phyloP scores from a whole-genome alignment of 2,888 invertebrate species.

The Theretra japonica region DNA sequence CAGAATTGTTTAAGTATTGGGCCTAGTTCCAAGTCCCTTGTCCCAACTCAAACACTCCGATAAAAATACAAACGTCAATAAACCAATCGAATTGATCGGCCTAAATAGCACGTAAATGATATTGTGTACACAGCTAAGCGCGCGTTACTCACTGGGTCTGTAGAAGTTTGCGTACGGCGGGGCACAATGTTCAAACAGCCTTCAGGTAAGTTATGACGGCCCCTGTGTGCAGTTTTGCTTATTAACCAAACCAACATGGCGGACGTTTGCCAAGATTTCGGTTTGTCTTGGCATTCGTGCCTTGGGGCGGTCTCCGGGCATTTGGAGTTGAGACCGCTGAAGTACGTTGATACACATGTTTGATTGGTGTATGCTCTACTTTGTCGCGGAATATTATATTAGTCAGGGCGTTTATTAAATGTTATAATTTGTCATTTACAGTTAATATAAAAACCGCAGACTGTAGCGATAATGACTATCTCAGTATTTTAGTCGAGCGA shows the following conservation, averaged over 20 bases:
- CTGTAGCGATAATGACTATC: too few relatives aligned
- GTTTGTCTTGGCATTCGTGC: conserved; percentile 83
- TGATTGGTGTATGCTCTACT: conserved; percentile 34
- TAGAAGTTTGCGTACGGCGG: conserved; percentile 68
- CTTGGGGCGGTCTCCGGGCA: conserved; percentile 73
- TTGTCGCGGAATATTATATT: not conserved
- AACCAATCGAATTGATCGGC: conserved; percentile 21
- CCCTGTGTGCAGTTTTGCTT: conserved; percentile 82
- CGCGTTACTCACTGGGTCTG: conserved; percentile 58
- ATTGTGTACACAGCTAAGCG: conserved; percentile 44
- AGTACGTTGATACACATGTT: conserved; percentile 23
- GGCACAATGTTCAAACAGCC: conserved; percentile 75
- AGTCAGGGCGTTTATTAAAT: not conserved
- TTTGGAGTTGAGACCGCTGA: conserved; percentile 70
- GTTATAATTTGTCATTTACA: not conserved
- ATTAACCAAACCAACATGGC: conserved; percentile 81
- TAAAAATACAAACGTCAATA: not conserved
- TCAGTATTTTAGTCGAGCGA: too few relatives aligned
- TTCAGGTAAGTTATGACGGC: conserved; percentile 72
- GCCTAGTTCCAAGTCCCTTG: too few relatives aligned
- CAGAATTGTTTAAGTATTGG: too few relatives aligned
- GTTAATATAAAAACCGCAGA: too few relatives aligned
- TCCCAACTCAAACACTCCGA: too few relatives aligned
- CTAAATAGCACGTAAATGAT: conserved; percentile 38
- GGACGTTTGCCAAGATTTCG: conserved; percentile 81